Conservation (phyloP, 2,888 invertebrate genomes). For the Eremobia ochroleuca region DNA sequence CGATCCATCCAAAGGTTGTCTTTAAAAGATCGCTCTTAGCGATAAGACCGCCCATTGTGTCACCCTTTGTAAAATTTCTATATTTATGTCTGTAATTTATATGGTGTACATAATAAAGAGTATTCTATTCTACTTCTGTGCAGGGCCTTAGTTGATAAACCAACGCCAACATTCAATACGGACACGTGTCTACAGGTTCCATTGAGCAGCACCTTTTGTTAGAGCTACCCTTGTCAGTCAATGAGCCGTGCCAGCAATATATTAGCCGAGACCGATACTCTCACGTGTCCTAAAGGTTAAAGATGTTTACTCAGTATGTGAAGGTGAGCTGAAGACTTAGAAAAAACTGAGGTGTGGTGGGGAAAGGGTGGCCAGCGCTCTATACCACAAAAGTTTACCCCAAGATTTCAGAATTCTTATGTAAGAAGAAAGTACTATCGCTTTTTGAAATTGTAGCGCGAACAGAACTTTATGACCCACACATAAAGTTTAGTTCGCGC, state of each 20-base stretch:
- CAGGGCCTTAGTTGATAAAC: background rate
- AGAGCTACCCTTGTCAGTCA: constrained; percentile 44
- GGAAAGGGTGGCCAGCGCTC: background rate
- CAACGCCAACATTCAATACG: constrained; percentile 5
- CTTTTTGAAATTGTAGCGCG: too few relatives aligned
- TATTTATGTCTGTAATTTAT: too few relatives aligned
- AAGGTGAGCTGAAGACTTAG: constrained; percentile 8
- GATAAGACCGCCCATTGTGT: too few relatives aligned
- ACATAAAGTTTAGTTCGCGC: too few relatives aligned
- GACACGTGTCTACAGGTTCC: constrained; percentile 23
- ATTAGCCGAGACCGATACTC: constrained; percentile 44
- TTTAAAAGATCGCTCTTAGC: too few relatives aligned
- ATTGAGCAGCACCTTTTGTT: constrained; percentile 39
- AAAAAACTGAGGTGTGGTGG: background rate
- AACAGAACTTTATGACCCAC: too few relatives aligned
- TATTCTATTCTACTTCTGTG: too few relatives aligned
- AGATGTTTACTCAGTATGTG: constrained; percentile 7
- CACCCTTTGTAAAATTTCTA: too few relatives aligned
- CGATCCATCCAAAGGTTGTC: too few relatives aligned
- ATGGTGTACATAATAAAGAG: too few relatives aligned
- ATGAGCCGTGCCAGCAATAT: constrained; percentile 53
- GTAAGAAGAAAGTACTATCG: too few relatives aligned
- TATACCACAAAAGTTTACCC: background rate
- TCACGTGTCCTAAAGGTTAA: constrained; percentile 17
- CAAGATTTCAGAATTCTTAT: too few relatives aligned